These are phyloP conservation scores for Oscheius onirici DNA, from an alignment of 2,888 invertebrate genomes.

Conservation along the genomic window DNA sequence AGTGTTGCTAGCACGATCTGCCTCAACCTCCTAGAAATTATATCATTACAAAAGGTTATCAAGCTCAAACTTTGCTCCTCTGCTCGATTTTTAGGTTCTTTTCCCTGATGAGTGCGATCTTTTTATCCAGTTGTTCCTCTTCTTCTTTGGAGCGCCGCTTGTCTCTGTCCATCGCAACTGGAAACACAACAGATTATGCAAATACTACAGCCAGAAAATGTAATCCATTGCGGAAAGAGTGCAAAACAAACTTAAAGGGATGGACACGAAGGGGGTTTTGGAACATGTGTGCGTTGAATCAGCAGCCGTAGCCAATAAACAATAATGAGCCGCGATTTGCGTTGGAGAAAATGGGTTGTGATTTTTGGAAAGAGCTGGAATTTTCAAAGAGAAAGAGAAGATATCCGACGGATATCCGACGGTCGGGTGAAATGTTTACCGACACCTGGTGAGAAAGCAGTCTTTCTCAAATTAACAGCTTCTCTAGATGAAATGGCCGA, in stretches of 20 bases:
- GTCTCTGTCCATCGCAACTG: slow-evolving; percentile 35
- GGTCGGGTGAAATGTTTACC: slow-evolving; percentile 11
- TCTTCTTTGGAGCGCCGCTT: slow-evolving; percentile 49
- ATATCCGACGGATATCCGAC: slow-evolving; percentile 4
- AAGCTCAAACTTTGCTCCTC: slow-evolving; percentile 45
- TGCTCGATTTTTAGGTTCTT: slow-evolving; percentile 58
- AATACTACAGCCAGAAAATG: background rate
- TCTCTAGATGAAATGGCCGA: background rate
- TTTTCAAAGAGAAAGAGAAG: background rate
- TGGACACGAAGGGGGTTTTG: background rate
- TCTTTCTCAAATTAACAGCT: background rate
- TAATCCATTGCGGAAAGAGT: background rate
- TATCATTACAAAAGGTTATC: background rate
- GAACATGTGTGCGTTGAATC: background rate
- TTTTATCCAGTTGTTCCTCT: slow-evolving; percentile 56
- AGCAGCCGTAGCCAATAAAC: background rate
- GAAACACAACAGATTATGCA: slow-evolving; percentile 17
- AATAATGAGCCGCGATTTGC: slow-evolving; percentile 16
- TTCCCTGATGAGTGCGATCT: slow-evolving; percentile 61
- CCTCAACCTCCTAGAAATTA: slow-evolving; percentile 54
- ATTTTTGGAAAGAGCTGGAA: background rate
- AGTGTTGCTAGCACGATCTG: slow-evolving; percentile 46
- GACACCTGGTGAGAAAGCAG: slow-evolving; percentile 16
- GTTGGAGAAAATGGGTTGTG: background rate
- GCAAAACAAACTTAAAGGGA: background rate